phyloP scores from a whole-genome alignment of 2,113 vertebrate genomes.

The Hippoglossus stenolepis region DNA sequence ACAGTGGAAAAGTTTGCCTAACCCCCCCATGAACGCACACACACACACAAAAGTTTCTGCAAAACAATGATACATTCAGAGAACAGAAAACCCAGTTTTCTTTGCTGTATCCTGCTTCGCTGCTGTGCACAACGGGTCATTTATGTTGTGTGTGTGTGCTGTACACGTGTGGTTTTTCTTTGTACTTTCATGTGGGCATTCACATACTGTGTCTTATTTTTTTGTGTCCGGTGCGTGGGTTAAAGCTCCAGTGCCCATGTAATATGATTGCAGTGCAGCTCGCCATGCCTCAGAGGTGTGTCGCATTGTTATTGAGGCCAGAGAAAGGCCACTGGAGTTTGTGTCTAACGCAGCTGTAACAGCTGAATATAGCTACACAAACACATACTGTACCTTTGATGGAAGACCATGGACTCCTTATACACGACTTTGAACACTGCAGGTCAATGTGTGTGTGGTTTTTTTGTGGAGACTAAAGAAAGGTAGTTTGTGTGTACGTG shows the following conservation, averaged over 20 bases:
- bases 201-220: constrained; percentile 8
- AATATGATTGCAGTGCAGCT: constrained; percentile 60
- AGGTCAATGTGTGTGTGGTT: constrained; percentile 20
- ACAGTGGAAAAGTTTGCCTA: background rate
- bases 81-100: constrained; percentile 2
- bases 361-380: constrained; percentile 58
- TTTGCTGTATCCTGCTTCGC: background rate
- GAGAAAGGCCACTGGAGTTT: constrained; percentile 50
- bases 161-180: constrained; percentile 5
- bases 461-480: constrained; percentile 1
- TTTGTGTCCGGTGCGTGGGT: constrained; percentile 37
- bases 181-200: constrained; percentile 9
- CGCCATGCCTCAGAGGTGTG: constrained; percentile 46
- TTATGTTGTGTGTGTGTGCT: constrained; percentile 3
- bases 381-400: constrained; percentile 30
- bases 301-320: constrained; percentile 69
- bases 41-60: background rate
- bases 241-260: constrained; percentile 44
- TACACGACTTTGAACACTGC: constrained; percentile 49
- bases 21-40: background rate
- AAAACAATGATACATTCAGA: background rate
- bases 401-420: constrained; percentile 16
- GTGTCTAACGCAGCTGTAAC: constrained; percentile 64
- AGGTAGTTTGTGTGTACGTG: background rate
- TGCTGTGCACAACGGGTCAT: constrained; percentile 23